Base-by-base conservation (phyloP, 2,888 invertebrate genomes). In the Agrochola circellaris region DNA sequence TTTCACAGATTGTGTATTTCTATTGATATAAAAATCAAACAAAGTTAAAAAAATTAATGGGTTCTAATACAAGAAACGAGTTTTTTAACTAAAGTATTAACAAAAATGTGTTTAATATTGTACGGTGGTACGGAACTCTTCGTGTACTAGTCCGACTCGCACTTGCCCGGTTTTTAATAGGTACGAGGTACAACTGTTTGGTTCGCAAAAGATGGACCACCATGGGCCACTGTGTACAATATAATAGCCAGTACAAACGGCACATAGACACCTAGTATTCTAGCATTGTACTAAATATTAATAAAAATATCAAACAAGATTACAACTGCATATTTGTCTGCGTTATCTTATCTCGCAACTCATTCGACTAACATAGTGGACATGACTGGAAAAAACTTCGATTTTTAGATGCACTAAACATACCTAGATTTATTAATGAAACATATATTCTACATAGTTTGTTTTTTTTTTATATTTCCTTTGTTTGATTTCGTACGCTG, bases 241-340 rank as follows among this genome's bases (percentile, higher is more conserved):
- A 23, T 38, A 9, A 30, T 8, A 17, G 30, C 30, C 26, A 74
- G 23, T 17, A 20, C 2, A 54, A 15, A 58, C 20, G 23, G 34
- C 38, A 38, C 54, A 62, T 67, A 67, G 23, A 38, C 38, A 60
- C 3, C 17, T 60, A 70, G 6, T 23, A 56, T 42, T 48, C 71
- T 64, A 75, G n/a, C 26, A 71, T 54, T 72, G 82, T 77, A 77
- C 71, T 65, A 74, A 58, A 72, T 58, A 64, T 73, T 79, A 79
- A 83, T 85, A 87, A 87, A 87, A 85, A 87, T 79, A 74, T 65
- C 65, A 77, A 60, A 70, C 38, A 67, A 81, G 87, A 85, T 86
- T 85, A 81, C 73, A 74, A 75, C 56, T 86, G 87, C 78, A 86
- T 84, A 86, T 86, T 86, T 85, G 77, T 67, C 65, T 65, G 26